These are phyloP conservation scores for Leptarthrus brevirostris DNA, from an alignment of 2,888 invertebrate genomes.

Conservation along the genomic window DNA sequence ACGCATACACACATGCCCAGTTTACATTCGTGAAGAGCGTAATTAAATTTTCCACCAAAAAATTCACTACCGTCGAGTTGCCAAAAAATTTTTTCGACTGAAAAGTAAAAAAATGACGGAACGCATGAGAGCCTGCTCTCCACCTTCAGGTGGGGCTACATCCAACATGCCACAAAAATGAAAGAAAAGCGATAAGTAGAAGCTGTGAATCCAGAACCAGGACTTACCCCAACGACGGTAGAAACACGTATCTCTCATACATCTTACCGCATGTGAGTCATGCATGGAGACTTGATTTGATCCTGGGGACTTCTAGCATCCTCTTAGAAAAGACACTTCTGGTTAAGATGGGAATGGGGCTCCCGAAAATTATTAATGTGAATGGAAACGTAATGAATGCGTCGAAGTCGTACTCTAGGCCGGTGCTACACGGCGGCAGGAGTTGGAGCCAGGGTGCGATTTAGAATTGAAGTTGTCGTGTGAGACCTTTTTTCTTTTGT, in stretches of 20 bases:
- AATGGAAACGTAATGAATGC: constrained; percentile 54
- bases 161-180: background rate
- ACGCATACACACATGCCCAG: constrained; percentile 43
- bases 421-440: constrained; percentile 30
- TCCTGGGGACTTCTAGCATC: constrained; percentile 39
- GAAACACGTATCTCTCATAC: constrained; percentile 50
- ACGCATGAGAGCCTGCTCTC: background rate
- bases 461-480: constrained; percentile 48
- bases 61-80: constrained; percentile 45
- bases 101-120: constrained; percentile 40
- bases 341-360: constrained; percentile 44
- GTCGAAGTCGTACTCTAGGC: constrained; percentile 49
- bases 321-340: constrained; percentile 27
- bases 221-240: constrained; percentile 23
- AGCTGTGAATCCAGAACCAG: background rate
- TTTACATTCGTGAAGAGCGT: constrained; percentile 26
- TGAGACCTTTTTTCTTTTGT: constrained; percentile 49
- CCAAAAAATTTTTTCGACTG: constrained; percentile 33
- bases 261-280: constrained; percentile 53
- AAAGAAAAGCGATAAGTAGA: constrained; percentile 18
- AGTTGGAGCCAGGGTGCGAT: constrained; percentile 20
- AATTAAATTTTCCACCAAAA: constrained; percentile 53
- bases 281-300: constrained; percentile 53
- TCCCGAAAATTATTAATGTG: constrained; percentile 52
- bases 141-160: background rate